These are phyloP conservation scores for Andrena flavipes DNA, from an alignment of 2,888 invertebrate genomes.

Conservation along the genomic window DNA sequence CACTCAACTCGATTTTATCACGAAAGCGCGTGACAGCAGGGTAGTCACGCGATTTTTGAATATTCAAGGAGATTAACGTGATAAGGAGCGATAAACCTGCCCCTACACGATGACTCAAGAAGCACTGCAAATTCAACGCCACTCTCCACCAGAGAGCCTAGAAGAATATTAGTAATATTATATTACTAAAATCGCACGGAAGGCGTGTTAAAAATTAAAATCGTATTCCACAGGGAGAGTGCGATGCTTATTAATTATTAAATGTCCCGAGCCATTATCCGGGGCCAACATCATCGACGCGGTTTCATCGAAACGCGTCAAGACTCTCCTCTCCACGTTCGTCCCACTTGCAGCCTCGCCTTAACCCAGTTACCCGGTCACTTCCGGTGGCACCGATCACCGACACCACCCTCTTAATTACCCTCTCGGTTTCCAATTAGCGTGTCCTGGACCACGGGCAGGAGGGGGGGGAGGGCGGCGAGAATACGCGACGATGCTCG, in stretches of 20 bases:
- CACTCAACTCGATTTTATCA: neutral
- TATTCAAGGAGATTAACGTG: conserved; percentile 27
- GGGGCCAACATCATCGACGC: neutral
- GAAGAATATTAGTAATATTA: no score
- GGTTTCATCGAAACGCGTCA: neutral
- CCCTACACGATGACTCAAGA: no score
- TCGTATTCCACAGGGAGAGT: no score
- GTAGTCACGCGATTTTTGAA: conserved; percentile 55
- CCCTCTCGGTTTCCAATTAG: conserved; percentile 40
- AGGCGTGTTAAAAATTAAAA: no score
- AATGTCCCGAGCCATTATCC: neutral
- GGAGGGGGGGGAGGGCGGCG: conserved; percentile 22
- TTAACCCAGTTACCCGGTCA: conserved; percentile 48
- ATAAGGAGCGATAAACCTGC: neutral
- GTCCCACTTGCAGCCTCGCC: conserved; percentile 33
- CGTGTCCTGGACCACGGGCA: conserved; percentile 15
- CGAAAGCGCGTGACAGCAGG: neutral
- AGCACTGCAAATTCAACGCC: no score
- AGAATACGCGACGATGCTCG: conserved; percentile 25
- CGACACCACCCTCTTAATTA: conserved; percentile 37
- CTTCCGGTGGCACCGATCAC: conserved; percentile 48
- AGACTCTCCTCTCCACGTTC: conserved; percentile 8
- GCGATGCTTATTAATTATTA: neutral
- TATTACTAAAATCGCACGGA: no score
- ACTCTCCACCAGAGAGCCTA: no score